Evolutionary conservation across 2,113 vertebrate genomes (phyloP).

Genomic region (Stictonetta naevosa): DNA sequence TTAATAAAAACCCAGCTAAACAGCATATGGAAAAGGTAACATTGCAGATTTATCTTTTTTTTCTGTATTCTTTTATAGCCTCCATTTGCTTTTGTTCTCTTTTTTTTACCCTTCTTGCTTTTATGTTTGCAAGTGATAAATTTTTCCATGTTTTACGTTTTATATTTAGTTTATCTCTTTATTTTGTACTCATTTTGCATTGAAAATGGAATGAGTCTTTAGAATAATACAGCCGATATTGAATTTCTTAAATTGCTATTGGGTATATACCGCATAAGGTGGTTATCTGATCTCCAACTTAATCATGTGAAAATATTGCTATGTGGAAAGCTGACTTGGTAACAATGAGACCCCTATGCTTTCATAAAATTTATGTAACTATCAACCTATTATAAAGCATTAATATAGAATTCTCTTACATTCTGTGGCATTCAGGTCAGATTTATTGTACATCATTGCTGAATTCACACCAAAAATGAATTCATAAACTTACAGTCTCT

Average conservation of each 20-base stretch:
- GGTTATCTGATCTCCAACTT: conserved; percentile 76
- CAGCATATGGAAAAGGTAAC: conserved; percentile 41
- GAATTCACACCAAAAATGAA: conserved; percentile 39
- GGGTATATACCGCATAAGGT: conserved; percentile 66
- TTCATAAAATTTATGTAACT: conserved; percentile 78
- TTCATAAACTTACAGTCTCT: neutral
- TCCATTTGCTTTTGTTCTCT: conserved; percentile 63
- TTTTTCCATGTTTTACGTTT: conserved; percentile 74
- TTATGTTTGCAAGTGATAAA: conserved; percentile 76
- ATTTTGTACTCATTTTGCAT: conserved; percentile 72
- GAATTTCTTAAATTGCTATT: conserved; percentile 76
- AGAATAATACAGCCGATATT: conserved; percentile 74
- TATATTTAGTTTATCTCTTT: conserved; percentile 77
- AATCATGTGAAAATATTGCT: conserved; percentile 74
- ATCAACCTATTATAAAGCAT: conserved; percentile 71
- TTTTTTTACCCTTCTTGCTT: conserved; percentile 57
- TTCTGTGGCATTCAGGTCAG: conserved; percentile 58
- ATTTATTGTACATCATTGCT: conserved; percentile 61
- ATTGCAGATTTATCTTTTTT: conserved; percentile 34
- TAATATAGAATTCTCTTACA: conserved; percentile 70
- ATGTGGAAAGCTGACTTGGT: conserved; percentile 57
- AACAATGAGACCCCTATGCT: conserved; percentile 67
- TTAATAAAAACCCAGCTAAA: conserved; percentile 48
- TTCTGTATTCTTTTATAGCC: conserved; percentile 29
- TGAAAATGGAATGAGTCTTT: conserved; percentile 70